Evolutionary conservation across 2,888 invertebrate genomes (phyloP).

Genomic region (Metellina segmentata): DNA sequence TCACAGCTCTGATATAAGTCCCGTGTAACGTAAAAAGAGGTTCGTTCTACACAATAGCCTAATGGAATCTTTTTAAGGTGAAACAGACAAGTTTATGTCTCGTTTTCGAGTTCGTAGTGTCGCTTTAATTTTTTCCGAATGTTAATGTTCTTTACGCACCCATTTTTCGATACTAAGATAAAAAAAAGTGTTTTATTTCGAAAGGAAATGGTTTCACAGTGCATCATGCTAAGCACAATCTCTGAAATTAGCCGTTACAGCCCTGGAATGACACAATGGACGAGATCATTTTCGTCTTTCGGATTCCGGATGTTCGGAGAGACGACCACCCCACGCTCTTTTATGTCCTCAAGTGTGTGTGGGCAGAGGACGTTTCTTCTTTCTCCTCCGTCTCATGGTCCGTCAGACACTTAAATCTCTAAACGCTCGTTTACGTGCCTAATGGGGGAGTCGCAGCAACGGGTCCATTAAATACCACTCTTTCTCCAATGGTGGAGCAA

Average conservation of each 20-base stretch:
- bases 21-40: too few species aligned
- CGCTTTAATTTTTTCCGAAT: not conserved
- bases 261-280: not conserved
- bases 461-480: slow-evolving; percentile 6
- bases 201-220: not conserved
- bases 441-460: slow-evolving; percentile 1
- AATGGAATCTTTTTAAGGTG: too few species aligned
- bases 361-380: slow-evolving; percentile 7
- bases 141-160: not conserved
- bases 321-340: not conserved
- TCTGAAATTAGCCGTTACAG: not conserved
- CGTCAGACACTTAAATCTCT: slow-evolving; percentile 32
- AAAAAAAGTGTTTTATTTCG: not conserved
- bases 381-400: not conserved
- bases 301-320: not conserved
- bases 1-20: too few species aligned
- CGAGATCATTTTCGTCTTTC: too few species aligned
- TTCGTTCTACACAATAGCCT: too few species aligned
- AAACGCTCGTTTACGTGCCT: slow-evolving; percentile 20
- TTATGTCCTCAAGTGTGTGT: not conserved
- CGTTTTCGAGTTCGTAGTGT: too few species aligned
- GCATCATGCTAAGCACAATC: not conserved
- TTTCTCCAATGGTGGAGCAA: not conserved
- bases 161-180: not conserved
- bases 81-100: too few species aligned